These are phyloP conservation scores for Lacerta bilineata DNA, from an alignment of 2,797 vertebrate species.

Conservation along the genomic window DNA sequence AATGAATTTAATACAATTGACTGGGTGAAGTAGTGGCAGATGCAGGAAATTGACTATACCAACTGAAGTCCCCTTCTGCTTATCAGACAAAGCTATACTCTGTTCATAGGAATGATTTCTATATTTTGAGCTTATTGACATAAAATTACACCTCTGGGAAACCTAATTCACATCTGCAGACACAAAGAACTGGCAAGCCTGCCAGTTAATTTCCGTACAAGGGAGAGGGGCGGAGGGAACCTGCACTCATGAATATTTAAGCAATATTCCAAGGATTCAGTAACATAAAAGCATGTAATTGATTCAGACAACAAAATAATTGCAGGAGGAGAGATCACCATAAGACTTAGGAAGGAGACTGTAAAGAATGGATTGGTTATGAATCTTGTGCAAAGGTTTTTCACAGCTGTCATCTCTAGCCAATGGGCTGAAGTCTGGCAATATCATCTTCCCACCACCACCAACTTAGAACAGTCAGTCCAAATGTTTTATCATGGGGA, in stretches of 20 bases:
- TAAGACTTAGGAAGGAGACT: constrained; percentile 11
- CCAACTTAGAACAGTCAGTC: not conserved
- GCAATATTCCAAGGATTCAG: constrained; percentile 11
- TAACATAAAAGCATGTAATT: constrained; percentile 22
- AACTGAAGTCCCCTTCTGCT: constrained; percentile 4
- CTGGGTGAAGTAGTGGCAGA: constrained; percentile 15
- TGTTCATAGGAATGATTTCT: not conserved
- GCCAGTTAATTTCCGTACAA: constrained; percentile 31
- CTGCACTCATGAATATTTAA: constrained; percentile 46
- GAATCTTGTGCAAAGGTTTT: constrained; percentile 28
- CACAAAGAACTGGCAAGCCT: not conserved
- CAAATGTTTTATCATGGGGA: constrained; percentile 1
- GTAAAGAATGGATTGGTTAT: constrained; percentile 15
- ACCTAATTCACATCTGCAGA: constrained; percentile 20
- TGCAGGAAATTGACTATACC: constrained; percentile 24
- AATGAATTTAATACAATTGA: constrained; percentile 5
- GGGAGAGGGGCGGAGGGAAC: not conserved
- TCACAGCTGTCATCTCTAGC: constrained; percentile 4
- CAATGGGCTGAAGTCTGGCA: not conserved
- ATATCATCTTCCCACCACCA: not conserved
- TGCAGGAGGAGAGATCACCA: constrained; percentile 17
- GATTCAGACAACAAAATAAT: constrained; percentile 2
- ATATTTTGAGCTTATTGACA: constrained; percentile 12
- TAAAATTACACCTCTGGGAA: constrained; percentile 11
- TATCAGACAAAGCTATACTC: constrained; percentile 26